phyloP scores from a whole-genome alignment of 2,888 invertebrate species.

The Ryuthela nishihirai region DNA sequence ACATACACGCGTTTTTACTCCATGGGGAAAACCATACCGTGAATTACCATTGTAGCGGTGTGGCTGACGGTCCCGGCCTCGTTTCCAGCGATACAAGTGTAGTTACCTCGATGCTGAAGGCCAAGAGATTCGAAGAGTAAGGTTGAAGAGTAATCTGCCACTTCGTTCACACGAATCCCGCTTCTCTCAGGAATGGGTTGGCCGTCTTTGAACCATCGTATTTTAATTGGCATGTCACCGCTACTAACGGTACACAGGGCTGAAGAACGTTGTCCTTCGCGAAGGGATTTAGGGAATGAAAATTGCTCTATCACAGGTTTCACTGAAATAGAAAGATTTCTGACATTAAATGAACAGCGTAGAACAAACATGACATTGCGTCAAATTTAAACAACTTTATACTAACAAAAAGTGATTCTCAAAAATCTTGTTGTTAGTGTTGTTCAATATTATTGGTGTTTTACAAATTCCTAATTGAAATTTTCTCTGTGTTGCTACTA shows the following conservation, averaged over 20 bases:
- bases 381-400: too few relatives aligned
- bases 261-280: conserved; percentile 51
- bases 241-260: conserved; percentile 51
- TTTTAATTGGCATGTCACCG: conserved; percentile 44
- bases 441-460: too few relatives aligned
- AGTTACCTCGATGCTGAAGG: conserved; percentile 47
- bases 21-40: conserved; percentile 39
- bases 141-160: conserved; percentile 47
- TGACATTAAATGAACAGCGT: too few relatives aligned
- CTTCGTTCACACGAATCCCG: conserved; percentile 36
- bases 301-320: conserved; percentile 62
- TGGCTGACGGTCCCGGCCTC: conserved; percentile 46
- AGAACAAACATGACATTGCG: too few relatives aligned
- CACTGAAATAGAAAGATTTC: conserved; percentile 45
- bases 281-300: conserved; percentile 49
- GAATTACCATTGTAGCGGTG: conserved; percentile 46
- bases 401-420: too few relatives aligned
- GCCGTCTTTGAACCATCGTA: conserved; percentile 41
- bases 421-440: too few relatives aligned
- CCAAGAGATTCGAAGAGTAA: conserved; percentile 48
- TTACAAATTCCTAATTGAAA: too few relatives aligned
- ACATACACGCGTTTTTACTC: conserved; percentile 20
- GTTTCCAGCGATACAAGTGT: conserved; percentile 48
- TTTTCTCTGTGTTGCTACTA: too few relatives aligned
- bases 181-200: conserved; percentile 19